Evolutionary conservation across 2,113 vertebrate genomes (phyloP).

Genomic region (Neotragus pygmaeus): DNA sequence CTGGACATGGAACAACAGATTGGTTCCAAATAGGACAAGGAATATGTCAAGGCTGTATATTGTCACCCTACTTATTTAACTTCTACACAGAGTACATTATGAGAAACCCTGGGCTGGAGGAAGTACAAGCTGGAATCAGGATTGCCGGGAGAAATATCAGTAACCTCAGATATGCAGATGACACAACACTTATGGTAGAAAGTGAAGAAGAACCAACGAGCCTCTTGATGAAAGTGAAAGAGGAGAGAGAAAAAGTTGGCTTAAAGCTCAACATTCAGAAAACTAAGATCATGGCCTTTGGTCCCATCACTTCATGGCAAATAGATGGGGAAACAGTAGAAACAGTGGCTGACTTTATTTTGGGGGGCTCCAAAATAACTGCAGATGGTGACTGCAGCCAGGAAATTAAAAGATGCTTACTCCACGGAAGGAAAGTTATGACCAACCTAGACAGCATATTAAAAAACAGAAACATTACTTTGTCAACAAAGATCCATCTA

Average conservation of each 20-base stretch:
- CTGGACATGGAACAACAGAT: not conserved
- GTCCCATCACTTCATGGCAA: not conserved
- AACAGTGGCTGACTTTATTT: not conserved
- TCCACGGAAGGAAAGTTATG: not conserved
- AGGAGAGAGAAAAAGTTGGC: not conserved
- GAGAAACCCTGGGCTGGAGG: not conserved
- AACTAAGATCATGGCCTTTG: fast-evolving
- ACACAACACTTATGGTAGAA: not conserved
- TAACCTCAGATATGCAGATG: not conserved
- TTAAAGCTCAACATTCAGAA: not conserved
- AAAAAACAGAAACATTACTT: not conserved
- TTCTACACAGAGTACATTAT: not conserved
- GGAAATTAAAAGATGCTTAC: not conserved
- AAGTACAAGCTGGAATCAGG: not conserved
- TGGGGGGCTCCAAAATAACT: not conserved
- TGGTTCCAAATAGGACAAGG: not conserved
- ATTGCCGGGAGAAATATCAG: fast-evolving
- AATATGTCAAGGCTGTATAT: not conserved
- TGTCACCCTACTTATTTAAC: not conserved
- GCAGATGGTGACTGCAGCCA: not conserved
- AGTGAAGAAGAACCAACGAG: not conserved
- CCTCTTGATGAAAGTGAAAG: not conserved
- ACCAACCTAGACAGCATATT: not conserved
- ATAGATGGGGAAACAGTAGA: not conserved
- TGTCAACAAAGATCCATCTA: not conserved